These are phyloP conservation scores for Setipinna tenuifilis DNA, from an alignment of 2,797 vertebrate genomes.

Conservation along the genomic window DNA sequence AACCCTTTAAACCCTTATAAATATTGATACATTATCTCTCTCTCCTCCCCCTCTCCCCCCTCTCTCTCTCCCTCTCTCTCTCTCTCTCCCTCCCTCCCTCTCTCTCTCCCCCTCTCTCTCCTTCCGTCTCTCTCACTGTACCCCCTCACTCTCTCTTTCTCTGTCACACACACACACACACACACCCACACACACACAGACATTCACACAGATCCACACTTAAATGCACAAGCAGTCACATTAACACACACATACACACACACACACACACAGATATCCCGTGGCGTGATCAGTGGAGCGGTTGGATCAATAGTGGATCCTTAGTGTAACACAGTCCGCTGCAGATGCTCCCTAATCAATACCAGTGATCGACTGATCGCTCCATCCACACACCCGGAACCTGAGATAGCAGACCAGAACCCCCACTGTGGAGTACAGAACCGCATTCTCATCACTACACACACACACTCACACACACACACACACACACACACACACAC, in stretches of 20 bases:
- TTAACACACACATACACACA: background rate
- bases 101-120: too few species aligned
- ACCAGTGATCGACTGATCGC: background rate
- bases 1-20: too few species aligned
- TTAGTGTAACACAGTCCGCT: constrained; percentile 28
- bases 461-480: background rate
- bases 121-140: too few species aligned
- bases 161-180: background rate
- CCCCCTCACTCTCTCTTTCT: too few species aligned
- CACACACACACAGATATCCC: background rate
- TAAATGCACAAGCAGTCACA: background rate
- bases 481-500: constrained; percentile 6
- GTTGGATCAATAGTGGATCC: constrained; percentile 56
- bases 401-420: background rate
- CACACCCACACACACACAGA: background rate
- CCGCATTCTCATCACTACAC: background rate
- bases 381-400: background rate
- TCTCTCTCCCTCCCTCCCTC: too few species aligned
- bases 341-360: constrained; percentile 48
- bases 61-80: too few species aligned
- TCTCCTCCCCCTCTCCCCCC: too few species aligned
- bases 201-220: background rate
- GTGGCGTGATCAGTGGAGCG: constrained; percentile 58
- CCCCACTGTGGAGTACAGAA: too few species aligned
- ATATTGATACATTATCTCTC: too few species aligned